Base-by-base conservation (phyloP, 2,888 invertebrate species). In the Heteromurus nitidus region DNA sequence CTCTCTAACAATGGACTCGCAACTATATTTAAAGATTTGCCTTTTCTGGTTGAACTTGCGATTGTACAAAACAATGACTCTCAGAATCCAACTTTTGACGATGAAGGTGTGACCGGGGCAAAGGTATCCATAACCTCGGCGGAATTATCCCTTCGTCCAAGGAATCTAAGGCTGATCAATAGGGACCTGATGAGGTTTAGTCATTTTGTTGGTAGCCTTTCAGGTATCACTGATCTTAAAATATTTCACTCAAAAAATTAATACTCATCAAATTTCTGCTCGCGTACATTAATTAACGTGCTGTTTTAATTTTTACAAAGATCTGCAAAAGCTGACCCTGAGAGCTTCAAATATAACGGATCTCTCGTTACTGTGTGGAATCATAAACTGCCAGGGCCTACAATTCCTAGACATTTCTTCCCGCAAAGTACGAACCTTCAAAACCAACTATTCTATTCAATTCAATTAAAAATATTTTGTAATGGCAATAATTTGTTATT, bases 1-100 rank as follows among this genome's bases (percentile, higher is more conserved):
- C 31, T 80, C 3, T 74, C 80, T 16, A 30, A 80, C 47, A 42
- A 0, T 22, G 80, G 80, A 30, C 64, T 80, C 0, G 60, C 69
- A 16, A n/a, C 69, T 18, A 11, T 80, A 13, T 80, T 80, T 64
- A 60, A 60, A 30, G 80, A 80, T 68, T 69, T 80, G 53, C 80
- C 80, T 1, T 80, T 16, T 18, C 50, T 80, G 13, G 20, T 26
- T 50, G 74, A 80, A 31, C 64, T 80, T 42, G 44, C 62, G 13
- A 74, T 80, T 30, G 31, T 68, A 3, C 74, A 80, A 42, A 44
- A 68, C 50, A 18, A 36, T 13, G 69, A 80, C 50, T 74, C 74
- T 0, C 11, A 44, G 13, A 64, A 69, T 16, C 80, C 74, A 16
- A 60, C 69, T 1, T 80, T 80, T 42, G 26, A 65, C 2, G 80